Evolutionary conservation across 1,140 invertebrate species (phyloP).

Genomic region (Apis dorsata): DNA sequence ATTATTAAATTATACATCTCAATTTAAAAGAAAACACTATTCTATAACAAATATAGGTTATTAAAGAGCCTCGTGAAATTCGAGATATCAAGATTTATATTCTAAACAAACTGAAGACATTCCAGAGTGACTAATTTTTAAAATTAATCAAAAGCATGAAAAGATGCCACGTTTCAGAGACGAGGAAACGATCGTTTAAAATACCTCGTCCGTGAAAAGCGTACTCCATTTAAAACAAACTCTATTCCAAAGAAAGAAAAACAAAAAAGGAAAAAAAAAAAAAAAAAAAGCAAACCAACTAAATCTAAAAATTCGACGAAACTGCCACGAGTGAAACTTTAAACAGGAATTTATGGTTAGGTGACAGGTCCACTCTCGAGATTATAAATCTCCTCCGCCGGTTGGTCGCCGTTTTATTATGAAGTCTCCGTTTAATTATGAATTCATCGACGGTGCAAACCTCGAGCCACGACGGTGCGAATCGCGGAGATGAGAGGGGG

Average conservation of each 20-base stretch:
- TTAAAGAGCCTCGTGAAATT: too few species aligned
- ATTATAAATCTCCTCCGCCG: conserved; percentile 26
- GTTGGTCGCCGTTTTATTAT: not conserved
- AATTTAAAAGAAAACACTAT: too few species aligned
- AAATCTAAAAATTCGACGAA: not conserved
- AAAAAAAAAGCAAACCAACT: not conserved
- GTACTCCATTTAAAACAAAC: not conserved
- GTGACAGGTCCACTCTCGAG: conserved; percentile 11
- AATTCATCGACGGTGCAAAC: conserved; percentile 33
- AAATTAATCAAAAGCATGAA: too few species aligned
- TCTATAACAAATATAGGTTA: too few species aligned
- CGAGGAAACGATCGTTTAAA: too few species aligned
- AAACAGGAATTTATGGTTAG: conserved; percentile 19
- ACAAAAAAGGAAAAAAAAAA: not conserved
- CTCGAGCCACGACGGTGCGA: not conserved
- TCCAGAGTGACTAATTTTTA: too few species aligned
- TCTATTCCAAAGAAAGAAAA: too few species aligned
- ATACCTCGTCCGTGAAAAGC: too few species aligned
- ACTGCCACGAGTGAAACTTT: not conserved
- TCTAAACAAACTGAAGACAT: too few species aligned
- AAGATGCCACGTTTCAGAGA: too few species aligned
- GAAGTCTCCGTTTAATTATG: conserved; percentile 26
- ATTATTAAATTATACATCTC: too few species aligned
- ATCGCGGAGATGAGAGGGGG: not conserved
- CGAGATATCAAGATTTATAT: too few species aligned